phyloP scores from a whole-genome alignment of 2,797 vertebrate genomes.

The Synanceia verrucosa region DNA sequence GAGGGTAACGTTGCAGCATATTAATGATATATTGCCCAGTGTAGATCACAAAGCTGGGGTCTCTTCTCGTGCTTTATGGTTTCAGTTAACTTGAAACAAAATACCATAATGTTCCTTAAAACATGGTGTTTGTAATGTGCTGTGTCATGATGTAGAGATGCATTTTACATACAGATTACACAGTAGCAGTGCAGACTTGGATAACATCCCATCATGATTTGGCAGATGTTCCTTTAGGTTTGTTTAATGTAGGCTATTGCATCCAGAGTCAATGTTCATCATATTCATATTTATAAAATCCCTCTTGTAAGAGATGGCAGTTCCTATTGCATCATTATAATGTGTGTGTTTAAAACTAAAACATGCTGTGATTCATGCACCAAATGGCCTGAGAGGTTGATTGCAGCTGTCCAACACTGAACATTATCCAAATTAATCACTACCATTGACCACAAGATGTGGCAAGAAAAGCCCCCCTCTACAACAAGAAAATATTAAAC shows the following conservation, averaged over 20 bases:
- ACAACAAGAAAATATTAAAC: conserved; percentile 18
- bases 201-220: conserved; percentile 20
- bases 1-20: conserved; percentile 81
- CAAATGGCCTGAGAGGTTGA: conserved; percentile 34
- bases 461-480: too few species aligned
- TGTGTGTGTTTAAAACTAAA: conserved; percentile 49
- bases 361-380: conserved; percentile 59
- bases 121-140: conserved; percentile 63
- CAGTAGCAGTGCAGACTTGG: conserved; percentile 22
- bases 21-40: conserved; percentile 82
- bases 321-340: conserved; percentile 40
- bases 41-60: conserved; percentile 81
- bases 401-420: conserved; percentile 40
- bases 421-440: conserved; percentile 33
- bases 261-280: background rate
- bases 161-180: conserved; percentile 20
- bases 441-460: conserved; percentile 43
- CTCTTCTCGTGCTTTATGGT: conserved; percentile 71
- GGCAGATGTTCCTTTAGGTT: background rate
- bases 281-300: background rate
- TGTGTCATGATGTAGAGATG: conserved; percentile 66
- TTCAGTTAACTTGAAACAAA: conserved; percentile 73
- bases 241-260: background rate
- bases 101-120: conserved; percentile 67
- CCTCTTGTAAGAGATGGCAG: conserved; percentile 1